A percentile compares a stretch with the other conserved stretches of the same genome.
Evolutionary conservation across 2,113 vertebrate species (phyloP).

Genomic region (Dromiciops gliroides): DNA sequence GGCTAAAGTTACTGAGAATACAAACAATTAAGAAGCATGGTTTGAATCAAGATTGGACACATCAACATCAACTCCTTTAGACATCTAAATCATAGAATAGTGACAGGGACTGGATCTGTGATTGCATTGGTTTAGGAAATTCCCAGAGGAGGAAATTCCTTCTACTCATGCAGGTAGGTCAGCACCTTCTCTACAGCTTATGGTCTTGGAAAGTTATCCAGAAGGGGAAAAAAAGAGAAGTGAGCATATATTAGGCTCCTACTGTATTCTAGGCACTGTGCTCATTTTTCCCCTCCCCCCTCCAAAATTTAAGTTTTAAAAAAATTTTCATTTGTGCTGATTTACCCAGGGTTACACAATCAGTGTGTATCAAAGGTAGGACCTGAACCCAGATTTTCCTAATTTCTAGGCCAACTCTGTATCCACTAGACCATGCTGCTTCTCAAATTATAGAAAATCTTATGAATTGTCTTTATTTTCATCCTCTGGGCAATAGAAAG

Average conservation of each 20-base stretch:
- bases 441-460: neutral
- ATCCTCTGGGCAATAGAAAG: neutral
- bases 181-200: neutral
- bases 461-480: neutral
- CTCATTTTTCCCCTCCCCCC: neutral
- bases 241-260: neutral
- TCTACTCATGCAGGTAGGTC: neutral
- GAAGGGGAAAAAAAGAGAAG: neutral
- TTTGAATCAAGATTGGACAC: neutral
- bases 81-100: neutral
- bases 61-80: constrained; percentile 32
- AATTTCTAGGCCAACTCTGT: neutral
- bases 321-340: neutral
- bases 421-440: neutral
- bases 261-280: neutral
- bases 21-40: neutral
- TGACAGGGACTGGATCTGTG: neutral
- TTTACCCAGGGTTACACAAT: neutral
- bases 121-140: neutral
- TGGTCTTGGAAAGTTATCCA: neutral
- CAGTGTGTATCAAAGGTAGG: neutral
- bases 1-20: neutral
- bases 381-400: neutral
- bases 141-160: neutral
- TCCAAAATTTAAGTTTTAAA: too few relatives aligned